Conservation (phyloP, 2,113 vertebrate genomes). For the Mus spicilegus region DNA sequence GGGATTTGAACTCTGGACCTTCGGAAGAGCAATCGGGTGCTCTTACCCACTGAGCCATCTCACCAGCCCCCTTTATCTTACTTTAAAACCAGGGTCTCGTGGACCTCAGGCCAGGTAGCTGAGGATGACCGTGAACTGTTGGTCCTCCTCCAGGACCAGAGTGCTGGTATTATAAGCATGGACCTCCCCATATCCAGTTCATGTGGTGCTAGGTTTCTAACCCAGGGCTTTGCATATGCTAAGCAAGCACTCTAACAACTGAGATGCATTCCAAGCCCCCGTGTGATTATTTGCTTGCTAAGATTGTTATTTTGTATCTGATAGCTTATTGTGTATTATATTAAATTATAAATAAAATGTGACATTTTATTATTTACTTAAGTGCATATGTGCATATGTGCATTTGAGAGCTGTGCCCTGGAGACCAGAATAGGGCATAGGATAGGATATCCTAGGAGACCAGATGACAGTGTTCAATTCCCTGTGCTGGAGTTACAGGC, state of each 20-base stretch:
- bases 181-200: neutral
- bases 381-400: neutral
- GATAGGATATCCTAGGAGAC: neutral
- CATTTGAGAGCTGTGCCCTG: neutral
- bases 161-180: neutral
- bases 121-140: neutral
- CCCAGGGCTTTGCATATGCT: neutral
- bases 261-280: neutral
- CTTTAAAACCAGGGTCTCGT: neutral
- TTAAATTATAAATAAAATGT: neutral
- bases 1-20: no score
- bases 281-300: neutral
- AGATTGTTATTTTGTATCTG: neutral
- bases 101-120: neutral
- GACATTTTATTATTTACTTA: neutral
- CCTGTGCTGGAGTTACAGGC: neutral
- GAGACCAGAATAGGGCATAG: neutral
- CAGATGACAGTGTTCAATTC: neutral
- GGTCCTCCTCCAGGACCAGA: neutral
- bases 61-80: no score
- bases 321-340: neutral
- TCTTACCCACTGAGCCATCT: no score
- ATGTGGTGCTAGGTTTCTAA: neutral
- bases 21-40: no score
- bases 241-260: neutral